Conservation (phyloP, 2,888 invertebrate genomes). For the Bursaphelenchus okinawaensis region DNA sequence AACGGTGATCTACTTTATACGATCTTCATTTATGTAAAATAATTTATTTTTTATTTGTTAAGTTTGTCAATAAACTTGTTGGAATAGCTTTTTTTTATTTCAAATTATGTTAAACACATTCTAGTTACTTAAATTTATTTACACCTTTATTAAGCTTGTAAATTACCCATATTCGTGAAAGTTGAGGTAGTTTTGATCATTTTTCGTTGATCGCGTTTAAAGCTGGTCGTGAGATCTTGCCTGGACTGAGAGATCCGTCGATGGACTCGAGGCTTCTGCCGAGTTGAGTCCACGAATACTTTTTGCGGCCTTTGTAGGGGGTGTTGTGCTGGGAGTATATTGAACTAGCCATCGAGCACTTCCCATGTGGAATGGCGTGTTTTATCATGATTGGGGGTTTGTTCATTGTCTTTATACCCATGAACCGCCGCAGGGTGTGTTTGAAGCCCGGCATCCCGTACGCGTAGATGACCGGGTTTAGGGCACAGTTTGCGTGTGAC, state of each 20-base stretch:
- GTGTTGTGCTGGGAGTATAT: neutral
- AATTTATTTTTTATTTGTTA: too few relatives aligned
- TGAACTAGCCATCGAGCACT: neutral
- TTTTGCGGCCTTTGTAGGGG: neutral
- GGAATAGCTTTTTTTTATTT: too few relatives aligned
- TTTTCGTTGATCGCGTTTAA: neutral
- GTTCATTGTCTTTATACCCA: constrained; percentile 24
- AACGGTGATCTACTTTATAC: too few relatives aligned
- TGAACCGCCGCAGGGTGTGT: constrained; percentile 46
- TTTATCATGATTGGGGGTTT: neutral
- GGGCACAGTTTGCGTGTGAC: constrained; percentile 86
- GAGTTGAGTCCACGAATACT: neutral
- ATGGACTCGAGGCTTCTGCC: neutral
- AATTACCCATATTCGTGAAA: too few relatives aligned
- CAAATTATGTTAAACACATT: too few relatives aligned
- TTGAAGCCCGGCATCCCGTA: constrained; percentile 67
- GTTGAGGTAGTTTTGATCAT: too few relatives aligned
- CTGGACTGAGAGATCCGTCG: neutral
- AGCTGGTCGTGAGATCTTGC: neutral
- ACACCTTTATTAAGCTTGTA: too few relatives aligned
- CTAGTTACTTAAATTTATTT: too few relatives aligned
- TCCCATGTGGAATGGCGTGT: neutral
- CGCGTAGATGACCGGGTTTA: constrained; percentile 84
- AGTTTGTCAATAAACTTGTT: too few relatives aligned
- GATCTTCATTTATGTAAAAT: too few relatives aligned